phyloP scores from a whole-genome alignment of 1,140 invertebrate species.

The Caenorhabditis tropicalis region DNA sequence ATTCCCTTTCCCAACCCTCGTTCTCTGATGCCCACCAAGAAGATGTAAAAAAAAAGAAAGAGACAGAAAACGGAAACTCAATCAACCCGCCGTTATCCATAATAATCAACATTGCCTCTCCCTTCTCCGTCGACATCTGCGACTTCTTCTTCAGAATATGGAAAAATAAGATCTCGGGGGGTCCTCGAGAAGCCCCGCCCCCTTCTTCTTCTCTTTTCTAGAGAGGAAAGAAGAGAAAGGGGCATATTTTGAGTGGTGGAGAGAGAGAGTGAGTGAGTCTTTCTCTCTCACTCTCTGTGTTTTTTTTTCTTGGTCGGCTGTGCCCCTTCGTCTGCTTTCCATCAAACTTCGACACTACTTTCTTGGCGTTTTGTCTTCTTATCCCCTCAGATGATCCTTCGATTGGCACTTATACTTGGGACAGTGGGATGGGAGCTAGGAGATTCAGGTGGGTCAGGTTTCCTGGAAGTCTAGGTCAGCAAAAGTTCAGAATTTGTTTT shows the following conservation, averaged over 20 bases:
- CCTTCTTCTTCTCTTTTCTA: neutral
- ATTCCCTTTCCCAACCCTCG: neutral
- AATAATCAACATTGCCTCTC: neutral
- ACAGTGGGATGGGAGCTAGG: neutral
- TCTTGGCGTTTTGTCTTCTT: neutral
- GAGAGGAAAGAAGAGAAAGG: neutral
- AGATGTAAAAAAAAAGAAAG: neutral
- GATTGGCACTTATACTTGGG: neutral
- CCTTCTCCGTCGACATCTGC: neutral
- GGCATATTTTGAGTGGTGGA: conserved; percentile 28
- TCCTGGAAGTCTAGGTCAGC: neutral
- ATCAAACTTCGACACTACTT: neutral
- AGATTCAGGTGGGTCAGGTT: neutral
- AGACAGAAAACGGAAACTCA: neutral
- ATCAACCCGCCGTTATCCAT: conserved; percentile 5
- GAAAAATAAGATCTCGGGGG: conserved; percentile 18
- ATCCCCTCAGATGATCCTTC: neutral
- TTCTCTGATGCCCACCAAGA: neutral
- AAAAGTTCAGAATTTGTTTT: too few species aligned
- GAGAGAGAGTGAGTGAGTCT: neutral
- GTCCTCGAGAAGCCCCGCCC: neutral
- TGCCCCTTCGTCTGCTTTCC: neutral
- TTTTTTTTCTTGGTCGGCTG: neutral
- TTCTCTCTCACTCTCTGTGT: neutral
- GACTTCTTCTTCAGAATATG: conserved; percentile 1